Evolutionary conservation across 2,797 vertebrate species (phyloP), one percentile per base, ranked within the genome.

Genomic region (Sebastes flavidus): DNA sequence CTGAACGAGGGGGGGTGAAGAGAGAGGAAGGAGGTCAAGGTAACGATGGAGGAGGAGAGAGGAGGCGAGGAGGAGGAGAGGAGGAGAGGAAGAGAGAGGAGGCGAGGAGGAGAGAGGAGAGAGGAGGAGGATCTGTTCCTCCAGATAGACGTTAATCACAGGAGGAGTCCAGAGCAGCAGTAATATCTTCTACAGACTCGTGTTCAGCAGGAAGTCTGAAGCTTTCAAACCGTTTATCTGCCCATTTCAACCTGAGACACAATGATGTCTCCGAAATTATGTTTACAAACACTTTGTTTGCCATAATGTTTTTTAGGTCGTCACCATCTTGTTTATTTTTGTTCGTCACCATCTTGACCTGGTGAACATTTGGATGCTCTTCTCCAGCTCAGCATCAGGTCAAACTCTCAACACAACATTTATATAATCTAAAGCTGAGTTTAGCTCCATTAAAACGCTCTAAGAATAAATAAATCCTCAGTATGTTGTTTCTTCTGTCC

Each of bases 181-280:
- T 81, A 24, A 91, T 85, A 18, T 75, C 36, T 88, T 86, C 73
- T 49, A 20, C 87, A 90, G 90, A 80, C 78, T 52, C 58, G 86
- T 2, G 8, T 78, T 75, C 75, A 77, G 34, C 79, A 81, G 71
- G 9, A 38, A 59, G 29, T 6, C 63, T 59, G 55, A 56, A 34
- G 32, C 32, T 34, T 34, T 11, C 32, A 34, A 34, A 36, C 34
- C 11, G 34, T 36, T 36, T 36, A 36, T 36, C 34, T 36, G 34
- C 34, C 2, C 34, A 36, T 34, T 34, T 11, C 9, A 34, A 34
- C 32, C 32, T 34, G 32, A 34, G 9, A 10, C 32, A 34, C 32
- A 11, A 34, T 34, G 10, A 34, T 34, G 34, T 36, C 34, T 13
- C 34, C 34, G 2, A 13, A 36, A 36, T 36, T 13, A 13, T 36